Percentiles rank a stretch among this genome's conserved stretches.
These are phyloP conservation scores for Paratilapia polleni DNA, from an alignment of 2,113 vertebrate species.

Conservation along the genomic window DNA sequence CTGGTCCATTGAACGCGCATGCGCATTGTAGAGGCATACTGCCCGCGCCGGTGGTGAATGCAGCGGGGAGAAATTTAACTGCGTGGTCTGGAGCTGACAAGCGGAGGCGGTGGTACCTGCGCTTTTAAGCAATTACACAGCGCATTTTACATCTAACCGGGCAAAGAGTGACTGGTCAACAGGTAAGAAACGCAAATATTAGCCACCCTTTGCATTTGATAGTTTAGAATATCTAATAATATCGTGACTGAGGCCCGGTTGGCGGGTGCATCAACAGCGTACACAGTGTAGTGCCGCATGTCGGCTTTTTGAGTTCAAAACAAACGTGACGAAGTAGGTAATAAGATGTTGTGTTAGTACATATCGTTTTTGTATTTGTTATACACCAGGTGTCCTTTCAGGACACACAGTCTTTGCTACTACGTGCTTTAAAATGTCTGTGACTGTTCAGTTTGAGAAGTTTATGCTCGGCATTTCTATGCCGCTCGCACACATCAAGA, in stretches of 20 bases:
- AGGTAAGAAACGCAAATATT: constrained; percentile 45
- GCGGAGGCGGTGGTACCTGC: constrained; percentile 51
- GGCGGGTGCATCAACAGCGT: constrained; percentile 39
- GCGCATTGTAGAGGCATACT: constrained; percentile 48
- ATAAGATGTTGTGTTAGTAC: not conserved
- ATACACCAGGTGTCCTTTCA: rapidly evolving
- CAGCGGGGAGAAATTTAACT: constrained; percentile 76
- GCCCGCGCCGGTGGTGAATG: constrained; percentile 75
- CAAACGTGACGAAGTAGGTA: constrained; percentile 68
- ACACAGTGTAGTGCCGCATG: constrained; percentile 66
- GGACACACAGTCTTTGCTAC: rapidly evolving
- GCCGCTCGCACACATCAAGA: constrained; percentile 43
- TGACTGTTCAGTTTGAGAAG: constrained; percentile 32
- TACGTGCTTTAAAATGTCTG: not conserved
- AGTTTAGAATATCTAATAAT: not conserved
- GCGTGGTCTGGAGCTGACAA: constrained; percentile 72
- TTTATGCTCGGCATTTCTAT: constrained; percentile 56
- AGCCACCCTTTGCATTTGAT: not conserved
- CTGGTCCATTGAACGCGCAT: constrained; percentile 46
- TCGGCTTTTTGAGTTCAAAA: constrained; percentile 73
- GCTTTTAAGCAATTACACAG: constrained; percentile 26
- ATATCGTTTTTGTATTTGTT: not conserved
- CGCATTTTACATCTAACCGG: constrained; percentile 29
- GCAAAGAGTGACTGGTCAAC: constrained; percentile 57
- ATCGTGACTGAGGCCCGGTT: constrained; percentile 6